Evolutionary conservation across 2,113 vertebrate species (phyloP).

Genomic region (Panthera tigris): DNA sequence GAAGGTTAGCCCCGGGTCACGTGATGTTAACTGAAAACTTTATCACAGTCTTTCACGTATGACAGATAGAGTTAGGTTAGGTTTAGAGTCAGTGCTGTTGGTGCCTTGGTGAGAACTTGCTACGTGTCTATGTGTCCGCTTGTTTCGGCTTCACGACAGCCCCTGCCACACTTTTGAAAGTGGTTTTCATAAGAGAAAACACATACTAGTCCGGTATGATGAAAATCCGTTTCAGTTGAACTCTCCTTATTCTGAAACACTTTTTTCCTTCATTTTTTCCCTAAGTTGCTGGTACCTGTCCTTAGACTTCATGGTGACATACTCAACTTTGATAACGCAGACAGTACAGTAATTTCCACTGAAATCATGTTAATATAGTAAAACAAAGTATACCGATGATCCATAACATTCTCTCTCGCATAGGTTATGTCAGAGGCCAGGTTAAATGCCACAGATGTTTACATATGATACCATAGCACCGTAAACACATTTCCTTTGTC

Average conservation of each 20-base stretch:
- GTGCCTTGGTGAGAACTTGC: background rate
- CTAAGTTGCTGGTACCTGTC: background rate
- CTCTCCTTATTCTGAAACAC: background rate
- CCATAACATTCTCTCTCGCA: background rate
- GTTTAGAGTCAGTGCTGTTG: background rate
- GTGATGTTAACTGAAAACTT: background rate
- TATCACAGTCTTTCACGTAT: background rate
- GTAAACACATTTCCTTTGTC: background rate
- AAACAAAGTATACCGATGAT: background rate
- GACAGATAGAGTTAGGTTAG: background rate
- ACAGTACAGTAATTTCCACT: background rate
- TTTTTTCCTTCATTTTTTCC: background rate
- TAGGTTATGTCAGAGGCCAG: constrained; percentile 36
- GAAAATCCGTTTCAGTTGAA: background rate
- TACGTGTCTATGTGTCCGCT: background rate
- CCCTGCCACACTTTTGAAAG: background rate
- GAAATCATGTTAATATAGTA: background rate
- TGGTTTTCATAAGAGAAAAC: constrained; percentile 27
- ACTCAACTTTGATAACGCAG: constrained; percentile 3
- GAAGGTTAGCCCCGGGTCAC: background rate
- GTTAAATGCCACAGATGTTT: background rate
- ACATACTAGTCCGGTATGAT: background rate
- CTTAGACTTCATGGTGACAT: background rate
- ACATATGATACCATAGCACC: background rate
- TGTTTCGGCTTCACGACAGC: background rate